phyloP scores from a whole-genome alignment of 2,113 vertebrate species.

The Vulpes lagopus region DNA sequence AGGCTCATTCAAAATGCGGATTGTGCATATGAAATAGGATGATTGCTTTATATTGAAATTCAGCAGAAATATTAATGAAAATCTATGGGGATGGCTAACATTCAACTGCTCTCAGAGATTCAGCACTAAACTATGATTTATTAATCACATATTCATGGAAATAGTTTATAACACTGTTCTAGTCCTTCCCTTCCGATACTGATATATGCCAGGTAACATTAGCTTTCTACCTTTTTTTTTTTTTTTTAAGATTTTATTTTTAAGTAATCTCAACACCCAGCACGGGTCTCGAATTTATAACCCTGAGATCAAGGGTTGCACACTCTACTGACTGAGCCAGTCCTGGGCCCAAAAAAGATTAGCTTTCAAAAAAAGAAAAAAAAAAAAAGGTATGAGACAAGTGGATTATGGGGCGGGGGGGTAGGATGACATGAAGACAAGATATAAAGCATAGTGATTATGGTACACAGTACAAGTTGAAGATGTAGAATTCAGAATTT shows the following conservation, averaged over 20 bases:
- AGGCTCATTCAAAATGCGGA: conserved; percentile 72
- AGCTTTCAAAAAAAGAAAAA: background rate
- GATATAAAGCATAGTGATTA: background rate
- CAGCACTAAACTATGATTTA: conserved; percentile 59
- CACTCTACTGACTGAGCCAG: background rate
- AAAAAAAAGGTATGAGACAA: background rate
- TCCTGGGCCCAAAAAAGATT: background rate
- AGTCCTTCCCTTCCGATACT: background rate
- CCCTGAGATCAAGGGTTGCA: background rate
- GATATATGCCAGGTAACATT: background rate
- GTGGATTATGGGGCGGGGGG: background rate
- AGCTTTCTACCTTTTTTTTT: background rate
- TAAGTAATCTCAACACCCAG: background rate
- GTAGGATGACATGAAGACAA: background rate
- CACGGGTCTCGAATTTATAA: background rate
- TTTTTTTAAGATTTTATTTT: background rate
- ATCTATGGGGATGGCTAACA: conserved; percentile 67
- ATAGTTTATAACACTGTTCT: conserved; percentile 35
- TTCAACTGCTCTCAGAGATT: conserved; percentile 67
- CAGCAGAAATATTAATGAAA: conserved; percentile 79
- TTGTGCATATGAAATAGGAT: conserved; percentile 78
- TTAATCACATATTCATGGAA: conserved; percentile 66
- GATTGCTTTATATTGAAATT: conserved; percentile 75
- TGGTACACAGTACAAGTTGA: background rate
- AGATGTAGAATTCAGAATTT: conserved; percentile 6